Evolutionary conservation across 2,113 vertebrate species (phyloP).

Genomic region (Pollachius pollachius): DNA sequence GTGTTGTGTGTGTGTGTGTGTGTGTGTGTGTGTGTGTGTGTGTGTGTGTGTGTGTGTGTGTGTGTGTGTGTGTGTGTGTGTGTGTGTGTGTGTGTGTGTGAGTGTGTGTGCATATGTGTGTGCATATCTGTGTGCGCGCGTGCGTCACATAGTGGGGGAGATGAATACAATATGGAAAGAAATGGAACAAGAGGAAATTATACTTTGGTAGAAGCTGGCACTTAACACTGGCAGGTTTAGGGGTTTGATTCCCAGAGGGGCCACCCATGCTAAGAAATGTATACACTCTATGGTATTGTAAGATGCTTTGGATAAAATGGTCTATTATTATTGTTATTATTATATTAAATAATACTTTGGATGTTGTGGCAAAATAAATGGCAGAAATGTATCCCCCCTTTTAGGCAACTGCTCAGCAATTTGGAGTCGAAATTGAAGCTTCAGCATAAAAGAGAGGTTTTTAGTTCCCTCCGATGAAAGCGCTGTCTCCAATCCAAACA

Average conservation of each 20-base stretch:
- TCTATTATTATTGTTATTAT: too few species aligned
- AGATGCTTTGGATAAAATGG: too few species aligned
- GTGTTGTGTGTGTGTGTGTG: too few species aligned
- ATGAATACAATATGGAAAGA: background rate
- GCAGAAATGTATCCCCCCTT: constrained; percentile 22
- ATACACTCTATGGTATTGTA: background rate
- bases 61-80: constrained; percentile 14
- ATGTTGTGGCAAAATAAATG: constrained; percentile 25
- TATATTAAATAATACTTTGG: constrained; percentile 24
- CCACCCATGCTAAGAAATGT: background rate
- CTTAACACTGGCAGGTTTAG: too few species aligned
- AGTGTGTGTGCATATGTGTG: constrained; percentile 14
- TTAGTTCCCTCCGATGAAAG: background rate
- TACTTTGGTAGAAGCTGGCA: too few species aligned
- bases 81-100: constrained; percentile 11
- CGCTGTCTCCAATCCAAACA: constrained; percentile 27
- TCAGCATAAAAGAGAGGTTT: constrained; percentile 23
- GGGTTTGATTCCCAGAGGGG: too few species aligned
- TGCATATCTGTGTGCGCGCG: constrained; percentile 11
- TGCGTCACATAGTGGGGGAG: background rate
- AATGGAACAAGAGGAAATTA: too few species aligned
- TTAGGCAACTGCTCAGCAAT: constrained; percentile 7
- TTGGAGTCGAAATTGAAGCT: background rate
- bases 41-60: too few species aligned
- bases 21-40: too few species aligned